A percentile compares a stretch with the other conserved stretches of the same genome.
These are phyloP conservation scores for Istiophorus platypterus DNA, from an alignment of 2,113 vertebrate genomes.

Conservation along the genomic window DNA sequence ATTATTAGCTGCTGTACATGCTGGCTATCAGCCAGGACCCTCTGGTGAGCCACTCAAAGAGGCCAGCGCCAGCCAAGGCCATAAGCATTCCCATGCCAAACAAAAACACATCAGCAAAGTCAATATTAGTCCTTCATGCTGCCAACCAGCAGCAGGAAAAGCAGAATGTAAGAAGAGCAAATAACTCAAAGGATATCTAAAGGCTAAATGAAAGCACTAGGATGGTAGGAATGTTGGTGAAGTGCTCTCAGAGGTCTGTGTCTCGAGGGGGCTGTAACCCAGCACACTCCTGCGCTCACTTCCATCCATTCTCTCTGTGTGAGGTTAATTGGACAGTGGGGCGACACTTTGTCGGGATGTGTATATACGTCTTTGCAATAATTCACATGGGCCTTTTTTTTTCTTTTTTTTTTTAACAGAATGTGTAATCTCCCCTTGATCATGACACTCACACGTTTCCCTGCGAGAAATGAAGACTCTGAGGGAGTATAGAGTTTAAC, in stretches of 20 bases:
- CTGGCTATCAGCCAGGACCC: slow-evolving; percentile 67
- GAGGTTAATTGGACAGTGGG: slow-evolving; percentile 68
- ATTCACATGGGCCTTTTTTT: slow-evolving; percentile 16
- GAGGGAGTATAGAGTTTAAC: neutral
- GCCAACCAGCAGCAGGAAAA: slow-evolving; percentile 61
- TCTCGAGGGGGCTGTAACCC: slow-evolving; percentile 60
- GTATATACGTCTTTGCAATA: slow-evolving; percentile 40
- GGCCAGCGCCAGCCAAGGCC: slow-evolving; percentile 57
- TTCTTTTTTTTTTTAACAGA: slow-evolving; percentile 24
- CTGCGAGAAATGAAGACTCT: slow-evolving; percentile 23
- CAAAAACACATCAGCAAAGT: slow-evolving; percentile 74
- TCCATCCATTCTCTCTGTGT: slow-evolving; percentile 63
- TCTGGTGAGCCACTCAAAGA: slow-evolving; percentile 65
- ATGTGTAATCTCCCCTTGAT: slow-evolving; percentile 49
- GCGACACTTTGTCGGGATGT: slow-evolving; percentile 56
- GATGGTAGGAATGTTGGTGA: slow-evolving; percentile 38
- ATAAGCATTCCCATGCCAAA: slow-evolving; percentile 71
- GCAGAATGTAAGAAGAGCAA: slow-evolving; percentile 51
- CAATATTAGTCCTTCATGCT: slow-evolving; percentile 74
- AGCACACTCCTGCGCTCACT: slow-evolving; percentile 45
- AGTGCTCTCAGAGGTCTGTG: slow-evolving; percentile 47
- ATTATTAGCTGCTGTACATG: slow-evolving; percentile 64
- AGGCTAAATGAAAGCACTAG: slow-evolving; percentile 60
- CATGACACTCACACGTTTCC: neutral
- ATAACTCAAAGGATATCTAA: slow-evolving; percentile 59